phyloP scores from a whole-genome alignment of 2,888 invertebrate genomes.

The Caenorhabditis sp. region DNA sequence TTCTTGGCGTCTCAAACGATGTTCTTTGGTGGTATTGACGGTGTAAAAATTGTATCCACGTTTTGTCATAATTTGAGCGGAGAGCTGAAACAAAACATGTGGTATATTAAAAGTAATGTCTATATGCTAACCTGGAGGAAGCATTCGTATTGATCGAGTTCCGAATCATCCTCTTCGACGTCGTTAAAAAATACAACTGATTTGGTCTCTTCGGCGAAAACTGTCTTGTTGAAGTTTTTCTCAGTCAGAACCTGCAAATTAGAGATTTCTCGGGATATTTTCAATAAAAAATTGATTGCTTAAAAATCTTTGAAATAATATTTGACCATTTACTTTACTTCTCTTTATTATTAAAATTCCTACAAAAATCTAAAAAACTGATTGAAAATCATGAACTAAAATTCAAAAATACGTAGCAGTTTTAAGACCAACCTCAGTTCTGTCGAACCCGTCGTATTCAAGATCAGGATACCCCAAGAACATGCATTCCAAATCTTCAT shows the following conservation, averaged over 20 bases:
- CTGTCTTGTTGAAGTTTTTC: conserved; percentile 71
- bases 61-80: conserved; percentile 71
- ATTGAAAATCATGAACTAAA: background rate
- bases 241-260: conserved; percentile 64
- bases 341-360: too few species aligned
- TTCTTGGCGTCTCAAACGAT: conserved; percentile 68
- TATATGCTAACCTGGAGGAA: conserved; percentile 69
- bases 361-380: too few species aligned
- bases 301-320: too few species aligned
- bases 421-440: too few species aligned
- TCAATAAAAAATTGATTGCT: too few species aligned
- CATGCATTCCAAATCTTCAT: conserved; percentile 69
- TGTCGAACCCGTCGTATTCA: conserved; percentile 70
- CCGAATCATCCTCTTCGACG: conserved; percentile 70
- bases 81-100: conserved; percentile 59
- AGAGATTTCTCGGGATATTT: too few species aligned
- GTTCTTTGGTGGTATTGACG: conserved; percentile 71
- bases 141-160: conserved; percentile 71
- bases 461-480: conserved; percentile 71
- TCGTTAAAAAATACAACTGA: conserved; percentile 71
- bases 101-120: background rate
- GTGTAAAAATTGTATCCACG: conserved; percentile 71
- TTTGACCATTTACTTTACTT: too few species aligned
- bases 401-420: too few species aligned
- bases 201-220: conserved; percentile 71